Conservation (phyloP, 2,113 vertebrate genomes). For the Probosciger aterrimus region DNA sequence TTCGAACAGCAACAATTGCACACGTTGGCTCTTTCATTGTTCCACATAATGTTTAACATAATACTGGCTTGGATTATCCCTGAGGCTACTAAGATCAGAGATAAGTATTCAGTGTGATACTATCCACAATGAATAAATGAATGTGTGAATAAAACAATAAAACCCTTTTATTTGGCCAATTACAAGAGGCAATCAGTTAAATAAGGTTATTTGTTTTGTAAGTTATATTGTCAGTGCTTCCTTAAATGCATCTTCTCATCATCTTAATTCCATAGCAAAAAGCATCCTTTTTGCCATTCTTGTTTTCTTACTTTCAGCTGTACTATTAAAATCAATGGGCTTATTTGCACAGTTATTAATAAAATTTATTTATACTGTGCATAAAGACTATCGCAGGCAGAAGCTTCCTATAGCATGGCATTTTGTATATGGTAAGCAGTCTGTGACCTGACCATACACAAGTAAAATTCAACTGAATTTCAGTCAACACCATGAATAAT, state of each 20-base stretch:
- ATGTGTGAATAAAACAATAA: background rate
- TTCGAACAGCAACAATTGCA: background rate
- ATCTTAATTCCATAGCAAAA: background rate
- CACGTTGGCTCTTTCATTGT: background rate
- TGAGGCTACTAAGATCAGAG: background rate
- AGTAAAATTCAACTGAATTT: background rate
- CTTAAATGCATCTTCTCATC: background rate
- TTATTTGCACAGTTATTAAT: background rate
- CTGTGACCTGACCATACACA: background rate
- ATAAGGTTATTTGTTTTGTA: background rate
- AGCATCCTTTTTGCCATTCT: background rate
- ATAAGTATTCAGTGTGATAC: background rate
- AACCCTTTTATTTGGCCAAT: background rate
- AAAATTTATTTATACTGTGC: background rate
- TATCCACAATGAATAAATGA: background rate
- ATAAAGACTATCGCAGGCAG: background rate
- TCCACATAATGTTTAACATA: background rate
- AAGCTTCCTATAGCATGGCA: background rate
- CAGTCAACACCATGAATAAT: background rate
- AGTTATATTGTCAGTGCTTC: background rate
- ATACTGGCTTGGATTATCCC: slow-evolving; percentile 2
- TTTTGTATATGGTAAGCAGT: background rate
- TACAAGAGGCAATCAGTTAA: background rate
- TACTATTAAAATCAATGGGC: background rate
- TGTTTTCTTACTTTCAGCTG: background rate